phyloP scores from a whole-genome alignment of 2,113 vertebrate species.

The Cnemophilus loriae region DNA sequence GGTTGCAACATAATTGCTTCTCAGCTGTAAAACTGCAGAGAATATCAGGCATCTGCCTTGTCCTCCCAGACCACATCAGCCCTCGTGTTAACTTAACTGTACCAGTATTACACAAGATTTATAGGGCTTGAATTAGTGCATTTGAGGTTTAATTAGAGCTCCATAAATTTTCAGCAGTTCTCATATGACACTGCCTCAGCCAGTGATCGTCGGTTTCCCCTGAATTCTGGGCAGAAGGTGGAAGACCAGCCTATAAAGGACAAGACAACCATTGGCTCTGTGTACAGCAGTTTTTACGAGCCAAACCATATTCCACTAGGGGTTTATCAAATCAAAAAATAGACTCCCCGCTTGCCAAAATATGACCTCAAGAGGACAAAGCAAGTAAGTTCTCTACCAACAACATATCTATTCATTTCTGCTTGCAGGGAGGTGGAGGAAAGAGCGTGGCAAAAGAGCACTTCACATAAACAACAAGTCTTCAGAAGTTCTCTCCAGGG shows the following conservation, averaged over 20 bases:
- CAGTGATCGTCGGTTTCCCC: not conserved
- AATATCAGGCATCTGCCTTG: not conserved
- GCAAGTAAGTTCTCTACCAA: constrained; percentile 17
- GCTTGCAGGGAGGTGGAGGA: not conserved
- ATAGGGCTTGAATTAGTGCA: not conserved
- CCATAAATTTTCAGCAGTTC: constrained; percentile 2
- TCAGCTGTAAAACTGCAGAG: not conserved
- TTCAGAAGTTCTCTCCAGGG: constrained; percentile 16
- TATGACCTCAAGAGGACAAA: constrained; percentile 29
- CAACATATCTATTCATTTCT: constrained; percentile 38
- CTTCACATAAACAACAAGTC: constrained; percentile 12
- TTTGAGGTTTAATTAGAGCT: constrained; percentile 24
- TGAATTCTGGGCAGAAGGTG: not conserved
- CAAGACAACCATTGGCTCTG: constrained; percentile 7
- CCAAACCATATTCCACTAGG: constrained; percentile 39
- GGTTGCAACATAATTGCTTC: not conserved
- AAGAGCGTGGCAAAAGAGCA: not conserved
- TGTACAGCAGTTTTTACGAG: not conserved
- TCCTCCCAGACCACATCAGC: not conserved
- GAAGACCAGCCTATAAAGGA: not conserved
- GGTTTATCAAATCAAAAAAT: constrained; percentile 37
- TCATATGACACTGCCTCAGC: not conserved
- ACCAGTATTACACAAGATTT: not conserved
- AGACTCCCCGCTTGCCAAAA: constrained; percentile 9
- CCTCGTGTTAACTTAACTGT: not conserved